These are phyloP conservation scores for Plectrocnemia conspersa DNA, from an alignment of 1,140 invertebrate species.

Conservation along the genomic window DNA sequence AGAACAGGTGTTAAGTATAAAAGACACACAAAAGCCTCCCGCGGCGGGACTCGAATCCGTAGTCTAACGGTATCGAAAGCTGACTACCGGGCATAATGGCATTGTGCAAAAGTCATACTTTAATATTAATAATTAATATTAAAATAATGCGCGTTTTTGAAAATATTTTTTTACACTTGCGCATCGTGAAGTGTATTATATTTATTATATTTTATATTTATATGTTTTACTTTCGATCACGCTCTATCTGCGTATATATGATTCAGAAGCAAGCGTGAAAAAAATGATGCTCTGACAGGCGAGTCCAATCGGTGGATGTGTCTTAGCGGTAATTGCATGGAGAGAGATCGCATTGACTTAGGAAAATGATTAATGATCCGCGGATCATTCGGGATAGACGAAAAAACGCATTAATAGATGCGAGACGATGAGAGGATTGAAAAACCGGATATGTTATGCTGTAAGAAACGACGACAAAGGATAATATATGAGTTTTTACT, in stretches of 20 bases:
- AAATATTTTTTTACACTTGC: no score
- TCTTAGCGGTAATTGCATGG: constrained; percentile 24
- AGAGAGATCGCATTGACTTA: constrained; percentile 25
- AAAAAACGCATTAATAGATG: constrained; percentile 22
- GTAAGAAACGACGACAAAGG: no score
- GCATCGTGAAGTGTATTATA: no score
- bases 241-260: constrained; percentile 7
- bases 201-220: no score
- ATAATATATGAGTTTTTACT: no score
- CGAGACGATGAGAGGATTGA: constrained; percentile 10
- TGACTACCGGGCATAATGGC: constrained; percentile 17
- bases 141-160: no score
- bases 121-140: neutral
- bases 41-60: constrained; percentile 15
- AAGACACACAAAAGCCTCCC: constrained; percentile 22
- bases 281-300: constrained; percentile 16
- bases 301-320: constrained; percentile 22
- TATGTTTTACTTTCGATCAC: constrained; percentile 4
- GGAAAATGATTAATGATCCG: constrained; percentile 25
- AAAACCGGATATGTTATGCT: constrained; percentile 7
- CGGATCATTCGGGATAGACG: constrained; percentile 10
- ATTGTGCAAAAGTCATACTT: constrained; percentile 10
- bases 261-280: constrained; percentile 19
- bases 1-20: constrained; percentile 24
- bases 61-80: constrained; percentile 14